Evolutionary conservation across 2,797 vertebrate species (phyloP).

Genomic region (Sebastiscus albofasciatus): DNA sequence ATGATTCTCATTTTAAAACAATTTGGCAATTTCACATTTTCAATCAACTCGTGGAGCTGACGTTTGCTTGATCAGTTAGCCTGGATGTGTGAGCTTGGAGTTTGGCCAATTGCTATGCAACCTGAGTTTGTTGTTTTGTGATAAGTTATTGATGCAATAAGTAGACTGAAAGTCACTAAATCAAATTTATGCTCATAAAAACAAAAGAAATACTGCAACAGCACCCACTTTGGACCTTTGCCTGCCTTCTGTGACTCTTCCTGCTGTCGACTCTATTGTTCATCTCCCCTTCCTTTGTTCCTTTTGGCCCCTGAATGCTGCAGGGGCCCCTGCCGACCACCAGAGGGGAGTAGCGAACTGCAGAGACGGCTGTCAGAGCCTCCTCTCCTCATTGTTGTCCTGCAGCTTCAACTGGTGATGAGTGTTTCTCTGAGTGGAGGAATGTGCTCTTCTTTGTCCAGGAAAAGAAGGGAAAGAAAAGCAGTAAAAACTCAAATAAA

Average conservation of each 20-base stretch:
- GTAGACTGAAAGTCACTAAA: not conserved
- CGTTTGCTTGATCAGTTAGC: not conserved
- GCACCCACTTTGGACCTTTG: not conserved
- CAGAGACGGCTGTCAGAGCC: not conserved
- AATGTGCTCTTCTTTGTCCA: constrained; percentile 52
- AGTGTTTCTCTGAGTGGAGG: constrained; percentile 25
- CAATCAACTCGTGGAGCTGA: not conserved
- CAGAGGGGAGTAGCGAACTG: constrained; percentile 48
- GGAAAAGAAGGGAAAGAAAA: not conserved
- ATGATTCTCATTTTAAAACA: not conserved
- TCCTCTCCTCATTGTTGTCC: constrained; percentile 3
- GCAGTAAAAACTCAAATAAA: not conserved
- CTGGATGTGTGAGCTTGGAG: not conserved
- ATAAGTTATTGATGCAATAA: not conserved
- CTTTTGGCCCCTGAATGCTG: not conserved
- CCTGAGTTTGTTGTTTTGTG: not conserved
- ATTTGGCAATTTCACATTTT: not conserved
- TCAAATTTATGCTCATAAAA: not conserved
- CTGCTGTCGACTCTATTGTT: constrained; percentile 30
- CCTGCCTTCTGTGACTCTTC: not conserved
- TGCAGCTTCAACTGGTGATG: constrained; percentile 9
- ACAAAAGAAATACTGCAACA: not conserved
- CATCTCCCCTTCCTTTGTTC: constrained; percentile 51
- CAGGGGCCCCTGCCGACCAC: not conserved
- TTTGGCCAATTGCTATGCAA: not conserved